Evolutionary conservation across 2,888 invertebrate genomes (phyloP), one percentile per base, ranked within the genome.

Genomic region (Luperina testacea): DNA sequence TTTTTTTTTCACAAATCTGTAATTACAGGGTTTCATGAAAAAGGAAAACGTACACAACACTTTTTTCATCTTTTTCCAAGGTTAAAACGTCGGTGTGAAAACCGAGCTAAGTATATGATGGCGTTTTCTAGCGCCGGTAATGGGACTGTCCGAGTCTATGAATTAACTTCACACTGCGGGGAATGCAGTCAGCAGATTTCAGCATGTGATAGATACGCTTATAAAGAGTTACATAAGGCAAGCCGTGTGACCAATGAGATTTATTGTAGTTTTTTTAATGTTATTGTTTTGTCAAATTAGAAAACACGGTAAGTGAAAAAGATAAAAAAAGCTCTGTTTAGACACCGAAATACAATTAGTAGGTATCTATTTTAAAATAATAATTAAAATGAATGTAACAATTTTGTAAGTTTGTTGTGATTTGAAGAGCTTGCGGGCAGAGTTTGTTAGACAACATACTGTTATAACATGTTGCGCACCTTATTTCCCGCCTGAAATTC

Each of bases 91-190:
- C 6, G 27, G 24, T 9, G 13, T 42, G 38, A 57, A 74, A 48
- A 15, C n/a, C 20, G n/a, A 64, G 61, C 32, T 72, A 57, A 83
- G 72, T 80, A 61, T 57, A n/a, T 80, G 73, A 76, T 71, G 51
- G 65, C 9, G 8, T 24, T 53, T 17, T n/a, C 69, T 57, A 57
- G 73, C 57, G 48, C 45, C n/a, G 38, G 80, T 75, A 83, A 72
- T 72, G n/a, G 61, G 42, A 71, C 65, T 83, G 76, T 80, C 84
- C 17, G 63, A 72, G 73, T 83, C 32, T 61, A 64, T 75, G 84
- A 83, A 80, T 82, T 63, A 71, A 48, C 32, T 67, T 68, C 32
- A 53, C 32, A 27, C 51, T 45, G 32, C 53, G 32, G 45, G 38
- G 6, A 45, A 27, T 59, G 59, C 13, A 53, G 64, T 53, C 32